Conservation (phyloP, 2,888 invertebrate genomes). For the Ennomos erosarius region DNA sequence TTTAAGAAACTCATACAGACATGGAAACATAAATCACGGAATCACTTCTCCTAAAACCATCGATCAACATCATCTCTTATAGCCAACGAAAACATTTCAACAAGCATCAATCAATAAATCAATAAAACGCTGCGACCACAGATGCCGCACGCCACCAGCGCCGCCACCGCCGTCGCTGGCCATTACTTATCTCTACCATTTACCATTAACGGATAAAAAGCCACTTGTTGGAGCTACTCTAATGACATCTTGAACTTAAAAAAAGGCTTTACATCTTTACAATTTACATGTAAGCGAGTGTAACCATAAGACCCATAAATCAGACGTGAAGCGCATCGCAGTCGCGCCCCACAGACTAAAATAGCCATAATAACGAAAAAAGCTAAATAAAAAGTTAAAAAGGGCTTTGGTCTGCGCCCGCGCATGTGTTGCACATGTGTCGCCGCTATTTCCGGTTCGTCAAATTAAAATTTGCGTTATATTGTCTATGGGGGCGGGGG, state of each 20-base stretch:
- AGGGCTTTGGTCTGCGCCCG: conserved; percentile 67
- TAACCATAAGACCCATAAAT: conserved; percentile 58
- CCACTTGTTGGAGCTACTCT: conserved; percentile 60
- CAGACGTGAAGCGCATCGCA: conserved; percentile 54
- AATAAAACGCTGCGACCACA: conserved; percentile 60
- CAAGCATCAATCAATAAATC: conserved; percentile 66
- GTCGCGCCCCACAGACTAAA: conserved; percentile 61
- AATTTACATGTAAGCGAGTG: conserved; percentile 46
- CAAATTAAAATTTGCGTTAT: conserved; percentile 66
- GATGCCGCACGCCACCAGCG: conserved; percentile 53
- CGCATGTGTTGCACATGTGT: conserved; percentile 80
- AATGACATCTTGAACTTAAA: conserved; percentile 51
- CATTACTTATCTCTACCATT: conserved; percentile 66
- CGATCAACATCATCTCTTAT: conserved; percentile 36
- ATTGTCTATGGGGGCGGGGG: conserved; percentile 60
- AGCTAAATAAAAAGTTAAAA: conserved; percentile 63
- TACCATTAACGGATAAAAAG: conserved; percentile 69
- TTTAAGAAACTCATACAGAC: conserved; percentile 15
- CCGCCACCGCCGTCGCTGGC: conserved; percentile 29
- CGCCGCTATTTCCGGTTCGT: conserved; percentile 74
- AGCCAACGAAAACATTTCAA: conserved; percentile 52
- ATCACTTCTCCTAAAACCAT: conserved; percentile 36
- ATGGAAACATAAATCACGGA: conserved; percentile 35
- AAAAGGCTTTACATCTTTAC: conserved; percentile 31
- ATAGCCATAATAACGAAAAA: conserved; percentile 66